These are phyloP conservation scores for Cariama cristata DNA, from an alignment of 2,113 vertebrate species.

Conservation along the genomic window DNA sequence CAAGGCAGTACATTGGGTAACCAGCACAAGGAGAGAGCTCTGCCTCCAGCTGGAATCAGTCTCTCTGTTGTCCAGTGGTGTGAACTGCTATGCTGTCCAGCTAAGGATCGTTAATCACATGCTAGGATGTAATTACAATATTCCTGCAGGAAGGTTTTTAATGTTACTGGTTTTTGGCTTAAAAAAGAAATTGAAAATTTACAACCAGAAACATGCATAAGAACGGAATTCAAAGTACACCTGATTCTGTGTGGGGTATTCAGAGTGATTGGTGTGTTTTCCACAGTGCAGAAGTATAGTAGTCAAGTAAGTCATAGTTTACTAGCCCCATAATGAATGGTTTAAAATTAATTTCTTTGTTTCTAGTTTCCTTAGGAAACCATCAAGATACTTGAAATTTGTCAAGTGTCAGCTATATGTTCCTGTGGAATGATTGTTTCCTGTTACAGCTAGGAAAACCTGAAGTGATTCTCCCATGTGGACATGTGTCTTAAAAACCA, in stretches of 20 bases:
- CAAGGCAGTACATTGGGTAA: background rate
- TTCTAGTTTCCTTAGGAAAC: background rate
- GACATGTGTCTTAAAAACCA: background rate
- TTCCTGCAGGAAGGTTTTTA: background rate
- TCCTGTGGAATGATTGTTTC: background rate
- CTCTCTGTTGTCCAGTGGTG: background rate
- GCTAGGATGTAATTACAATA: background rate
- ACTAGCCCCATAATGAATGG: background rate
- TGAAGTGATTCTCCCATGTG: background rate
- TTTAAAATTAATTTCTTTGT: background rate
- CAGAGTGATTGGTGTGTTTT: background rate
- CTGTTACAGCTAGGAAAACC: background rate
- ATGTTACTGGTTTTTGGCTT: background rate
- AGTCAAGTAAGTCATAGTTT: background rate
- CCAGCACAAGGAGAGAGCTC: background rate
- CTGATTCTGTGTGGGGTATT: background rate
- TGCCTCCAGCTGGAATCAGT: background rate
- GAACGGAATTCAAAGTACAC: background rate
- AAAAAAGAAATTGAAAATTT: background rate
- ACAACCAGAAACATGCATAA: background rate
- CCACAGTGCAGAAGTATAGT: background rate
- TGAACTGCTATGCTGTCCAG: background rate
- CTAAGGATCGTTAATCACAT: background rate
- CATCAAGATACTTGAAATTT: background rate
- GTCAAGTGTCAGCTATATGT: background rate